Percentiles rank a stretch among this genome's conserved stretches.
Conservation (phyloP, 2,797 vertebrate genomes). For the Hyperoplus lanceolatus region DNA sequence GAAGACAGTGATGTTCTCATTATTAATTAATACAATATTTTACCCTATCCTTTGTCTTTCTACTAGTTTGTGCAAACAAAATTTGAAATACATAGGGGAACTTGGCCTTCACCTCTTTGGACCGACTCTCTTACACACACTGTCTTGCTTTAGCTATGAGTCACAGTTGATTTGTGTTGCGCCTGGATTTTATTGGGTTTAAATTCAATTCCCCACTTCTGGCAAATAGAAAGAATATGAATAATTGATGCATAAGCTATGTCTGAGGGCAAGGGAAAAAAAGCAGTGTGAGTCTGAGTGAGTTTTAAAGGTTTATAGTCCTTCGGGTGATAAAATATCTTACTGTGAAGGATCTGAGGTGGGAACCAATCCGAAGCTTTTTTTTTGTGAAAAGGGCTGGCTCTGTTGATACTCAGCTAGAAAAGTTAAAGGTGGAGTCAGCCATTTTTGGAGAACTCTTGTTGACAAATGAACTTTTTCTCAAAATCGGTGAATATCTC, state of each 20-base stretch:
- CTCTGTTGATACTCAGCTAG: slow-evolving; percentile 7
- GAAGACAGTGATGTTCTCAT: slow-evolving; percentile 40
- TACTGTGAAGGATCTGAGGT: slow-evolving; percentile 4
- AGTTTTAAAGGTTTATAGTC: slow-evolving; percentile 39
- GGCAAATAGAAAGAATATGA: slow-evolving; percentile 46
- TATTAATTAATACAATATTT: slow-evolving; percentile 52
- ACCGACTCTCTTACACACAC: neutral
- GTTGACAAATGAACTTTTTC: too few species aligned
- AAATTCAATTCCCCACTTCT: slow-evolving; percentile 55
- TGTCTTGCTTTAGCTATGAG: slow-evolving; percentile 3
- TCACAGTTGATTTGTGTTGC: slow-evolving; percentile 42
- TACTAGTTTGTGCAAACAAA: slow-evolving; percentile 31
- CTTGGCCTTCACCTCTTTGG: neutral
- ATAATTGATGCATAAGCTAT: slow-evolving; percentile 56
- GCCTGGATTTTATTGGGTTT: slow-evolving; percentile 36
- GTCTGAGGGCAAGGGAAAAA: slow-evolving; percentile 46
- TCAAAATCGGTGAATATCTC: neutral
- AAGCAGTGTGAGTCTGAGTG: slow-evolving; percentile 21
- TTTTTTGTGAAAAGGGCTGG: neutral
- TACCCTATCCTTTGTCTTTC: neutral
- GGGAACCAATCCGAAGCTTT: slow-evolving; percentile 1
- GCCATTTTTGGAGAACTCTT: too few species aligned
- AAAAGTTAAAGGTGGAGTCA: neutral
- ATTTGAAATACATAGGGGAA: neutral
- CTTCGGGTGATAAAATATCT: slow-evolving; percentile 25